Evolutionary conservation across 2,888 invertebrate species (phyloP).

Genomic region (Coelopa pilipes): DNA sequence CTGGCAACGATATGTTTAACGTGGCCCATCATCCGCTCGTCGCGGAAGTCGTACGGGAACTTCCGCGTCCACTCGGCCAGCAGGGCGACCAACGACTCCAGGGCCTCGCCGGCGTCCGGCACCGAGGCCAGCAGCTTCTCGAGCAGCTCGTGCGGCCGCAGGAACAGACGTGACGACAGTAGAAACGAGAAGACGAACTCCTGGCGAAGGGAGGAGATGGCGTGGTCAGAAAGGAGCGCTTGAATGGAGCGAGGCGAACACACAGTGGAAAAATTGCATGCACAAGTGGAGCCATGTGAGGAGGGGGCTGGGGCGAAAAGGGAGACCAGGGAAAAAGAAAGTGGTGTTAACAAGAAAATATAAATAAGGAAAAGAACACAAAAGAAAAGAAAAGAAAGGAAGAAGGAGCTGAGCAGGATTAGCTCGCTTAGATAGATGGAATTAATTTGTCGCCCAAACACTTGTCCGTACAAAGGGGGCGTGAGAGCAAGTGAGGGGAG

Average conservation of each 20-base stretch:
- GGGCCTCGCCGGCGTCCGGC: constrained; percentile 65
- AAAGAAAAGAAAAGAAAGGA: background rate
- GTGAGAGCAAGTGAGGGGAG: constrained; percentile 19
- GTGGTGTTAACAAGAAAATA: background rate
- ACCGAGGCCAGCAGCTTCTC: constrained; percentile 64
- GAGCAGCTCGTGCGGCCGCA: constrained; percentile 66
- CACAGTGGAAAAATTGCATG: no score
- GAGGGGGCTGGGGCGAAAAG: no score
- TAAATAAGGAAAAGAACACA: background rate
- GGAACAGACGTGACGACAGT: constrained; percentile 66
- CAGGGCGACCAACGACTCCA: constrained; percentile 64
- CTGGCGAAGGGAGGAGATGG: constrained; percentile 50
- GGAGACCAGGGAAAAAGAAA: background rate
- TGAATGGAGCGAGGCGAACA: background rate
- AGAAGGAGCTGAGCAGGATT: background rate
- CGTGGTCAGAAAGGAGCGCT: background rate
- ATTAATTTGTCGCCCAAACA: constrained; percentile 34
- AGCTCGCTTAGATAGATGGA: constrained; percentile 17
- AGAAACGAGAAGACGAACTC: constrained; percentile 67
- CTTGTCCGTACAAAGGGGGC: background rate
- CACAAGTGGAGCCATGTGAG: background rate
- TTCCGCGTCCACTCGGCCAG: constrained; percentile 66
- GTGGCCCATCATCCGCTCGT: constrained; percentile 67
- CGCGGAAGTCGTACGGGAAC: constrained; percentile 67
- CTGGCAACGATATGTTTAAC: constrained; percentile 68